Evolutionary conservation across 2,113 vertebrate species (phyloP).

Genomic region (Halcyon senegalensis): DNA sequence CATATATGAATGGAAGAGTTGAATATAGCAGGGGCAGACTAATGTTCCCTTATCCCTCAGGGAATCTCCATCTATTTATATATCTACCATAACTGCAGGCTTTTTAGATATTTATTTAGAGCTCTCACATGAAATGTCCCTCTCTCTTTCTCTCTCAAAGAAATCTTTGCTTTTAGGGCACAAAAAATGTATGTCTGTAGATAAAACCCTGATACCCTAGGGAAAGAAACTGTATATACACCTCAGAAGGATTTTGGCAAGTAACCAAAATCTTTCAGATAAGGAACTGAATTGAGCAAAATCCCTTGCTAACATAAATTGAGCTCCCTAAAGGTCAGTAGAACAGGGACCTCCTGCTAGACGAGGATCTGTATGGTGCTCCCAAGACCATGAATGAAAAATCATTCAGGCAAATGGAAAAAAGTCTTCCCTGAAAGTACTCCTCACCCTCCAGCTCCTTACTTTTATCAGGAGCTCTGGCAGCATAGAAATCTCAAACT

Average conservation of each 20-base stretch:
- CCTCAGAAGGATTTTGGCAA: background rate
- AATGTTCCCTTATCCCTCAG: background rate
- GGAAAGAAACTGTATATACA: background rate
- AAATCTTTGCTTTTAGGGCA: background rate
- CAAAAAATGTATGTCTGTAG: background rate
- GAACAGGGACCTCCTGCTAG: background rate
- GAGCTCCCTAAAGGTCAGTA: background rate
- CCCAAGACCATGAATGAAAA: background rate
- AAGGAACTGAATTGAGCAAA: background rate
- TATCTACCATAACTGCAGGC: background rate
- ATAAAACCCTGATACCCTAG: background rate
- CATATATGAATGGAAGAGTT: background rate
- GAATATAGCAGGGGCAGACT: background rate
- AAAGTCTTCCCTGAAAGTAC: background rate
- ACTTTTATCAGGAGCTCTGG: background rate
- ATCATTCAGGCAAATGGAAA: background rate
- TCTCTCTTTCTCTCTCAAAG: background rate
- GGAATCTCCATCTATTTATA: background rate
- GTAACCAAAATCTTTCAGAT: background rate
- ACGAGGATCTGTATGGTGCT: background rate
- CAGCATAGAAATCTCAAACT: background rate
- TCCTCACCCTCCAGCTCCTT: background rate
- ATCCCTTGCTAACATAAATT: background rate
- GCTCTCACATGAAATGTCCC: background rate
- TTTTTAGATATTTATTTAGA: background rate